Evolutionary conservation across 2,113 vertebrate genomes (phyloP), one percentile per base, ranked within the genome.

Genomic region (Oplegnathus fasciatus): DNA sequence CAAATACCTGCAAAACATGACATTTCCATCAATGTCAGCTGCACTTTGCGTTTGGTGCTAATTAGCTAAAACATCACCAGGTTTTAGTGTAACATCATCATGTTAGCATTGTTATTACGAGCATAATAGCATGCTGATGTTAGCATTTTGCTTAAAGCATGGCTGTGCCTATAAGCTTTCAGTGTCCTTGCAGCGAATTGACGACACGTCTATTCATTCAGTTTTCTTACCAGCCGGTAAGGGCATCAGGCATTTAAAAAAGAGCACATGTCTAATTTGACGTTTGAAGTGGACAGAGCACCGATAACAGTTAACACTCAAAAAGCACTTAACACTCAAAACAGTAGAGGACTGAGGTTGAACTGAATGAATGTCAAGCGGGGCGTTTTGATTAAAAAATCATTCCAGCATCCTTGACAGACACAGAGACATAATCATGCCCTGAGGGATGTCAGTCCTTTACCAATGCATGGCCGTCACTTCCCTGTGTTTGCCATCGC

Each of bases 361-460:
- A 82, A 80, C 24, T 48, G 60, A 74, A 10, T 74, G 50, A 79
- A 78, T 74, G 58, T 87, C 62, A 46, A 65, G 40, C 20, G 46
- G n/a, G 60, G 50, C 2, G 18, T 22, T 2, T 15, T n/a, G 50
- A 66, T 89, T 65, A 65, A 76, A 84, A 84, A 81, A 75, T 84
- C 2, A 67, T 78, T 80, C 15, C n/a, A 65, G 60, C 55, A 74
- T 82, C 76, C 65, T 75, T 86, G 28, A 81, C 52, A 65, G 66
- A 75, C 14, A 55, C 24, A 55, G 11, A 61, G 11, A 81, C 62
- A 48, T 69, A 76, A 86, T 80, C 28, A 67, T 22, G 24, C 32
- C 78, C 2, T 30, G 13, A 58, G 42, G 72, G 52, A 30, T 61
- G 67, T 52, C 54, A 42, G 24, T 61, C 68, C 74, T 66, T 34